Base-by-base conservation (phyloP, 1,140 invertebrate genomes). In the Chironomus striatipennis region DNA sequence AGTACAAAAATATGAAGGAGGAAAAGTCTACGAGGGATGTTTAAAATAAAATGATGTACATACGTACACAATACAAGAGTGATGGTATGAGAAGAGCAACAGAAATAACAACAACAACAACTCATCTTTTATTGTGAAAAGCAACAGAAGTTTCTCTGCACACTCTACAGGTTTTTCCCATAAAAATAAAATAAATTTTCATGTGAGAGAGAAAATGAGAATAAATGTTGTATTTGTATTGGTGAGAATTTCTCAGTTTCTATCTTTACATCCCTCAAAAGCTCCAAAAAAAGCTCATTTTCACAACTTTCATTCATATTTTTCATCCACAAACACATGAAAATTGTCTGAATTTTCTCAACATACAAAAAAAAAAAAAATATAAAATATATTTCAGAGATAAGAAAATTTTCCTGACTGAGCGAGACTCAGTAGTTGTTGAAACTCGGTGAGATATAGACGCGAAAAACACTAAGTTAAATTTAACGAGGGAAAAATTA, bases 131-230 rank as follows among this genome's bases (percentile, higher is more conserved):
- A 20, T 70, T 15, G n/a, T 17, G 65, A 70, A 18, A 70, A 70
- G 17, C 17, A 21, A 18, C 17, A 70, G 20, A 18, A 70, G 15
- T 18, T 9, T 18, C 20, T 18, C n/a, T 2, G 12, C 18, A 67
- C 64, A 67, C 20, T 70, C 65, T 70, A 70, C 65, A 70, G 65
- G 65, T 70, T 70, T 70, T 70, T 20, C n/a, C 65, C 18, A n/a
- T 18, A 18, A 70, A 70, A 70, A 20, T 18, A 21, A 70, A 9
- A 18, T 70, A 20, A 15, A 21, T 70, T 70, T 18, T 70, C 8
- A 10, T 7, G 4, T 1, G 8, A 70, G n/a, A 18, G 6, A 70
- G 3, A 20, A 4, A 1, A 2, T 15, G 12, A 70, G n/a, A 15
- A 20, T 18, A 70, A 20, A 21, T 70, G n/a, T 70, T 70, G 17